These are phyloP conservation scores for Thyatira batis DNA, from an alignment of 2,888 invertebrate genomes.

Conservation along the genomic window DNA sequence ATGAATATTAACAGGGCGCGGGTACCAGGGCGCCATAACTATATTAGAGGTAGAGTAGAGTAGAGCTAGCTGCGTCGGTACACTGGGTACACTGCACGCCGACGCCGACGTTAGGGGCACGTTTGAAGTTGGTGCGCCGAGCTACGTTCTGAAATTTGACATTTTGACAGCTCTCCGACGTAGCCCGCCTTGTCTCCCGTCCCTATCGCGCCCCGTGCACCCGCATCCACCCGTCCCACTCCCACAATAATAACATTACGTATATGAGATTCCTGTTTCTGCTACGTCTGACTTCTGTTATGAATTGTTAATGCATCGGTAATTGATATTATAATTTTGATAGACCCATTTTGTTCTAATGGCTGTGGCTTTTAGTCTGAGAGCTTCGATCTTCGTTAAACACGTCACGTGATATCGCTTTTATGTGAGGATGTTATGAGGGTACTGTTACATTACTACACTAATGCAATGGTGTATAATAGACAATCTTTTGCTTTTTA, in stretches of 20 bases:
- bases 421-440: slow-evolving; percentile 38
- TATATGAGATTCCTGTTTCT: slow-evolving; percentile 77
- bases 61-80: slow-evolving; percentile 48
- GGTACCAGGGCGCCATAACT: slow-evolving; percentile 74
- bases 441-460: slow-evolving; percentile 16
- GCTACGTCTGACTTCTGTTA: slow-evolving; percentile 79
- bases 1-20: slow-evolving; percentile 78
- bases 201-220: slow-evolving; percentile 39
- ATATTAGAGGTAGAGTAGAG: slow-evolving; percentile 77
- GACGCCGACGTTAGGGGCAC: slow-evolving; percentile 76
- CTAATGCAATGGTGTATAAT: background rate
- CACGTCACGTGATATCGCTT: slow-evolving; percentile 51
- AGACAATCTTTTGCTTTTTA: background rate
- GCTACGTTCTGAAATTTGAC: slow-evolving; percentile 82
- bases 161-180: slow-evolving; percentile 83
- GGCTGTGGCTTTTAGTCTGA: slow-evolving; percentile 61
- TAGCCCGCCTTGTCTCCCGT: slow-evolving; percentile 64
- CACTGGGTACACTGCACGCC: no score
- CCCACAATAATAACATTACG: slow-evolving; percentile 72
- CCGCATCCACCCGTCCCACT: slow-evolving; percentile 46
- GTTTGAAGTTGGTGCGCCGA: slow-evolving; percentile 79
- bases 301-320: slow-evolving; percentile 82
- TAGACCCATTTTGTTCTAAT: slow-evolving; percentile 67
- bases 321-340: slow-evolving; percentile 82
- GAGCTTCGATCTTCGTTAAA: slow-evolving; percentile 44